Conservation (phyloP, 2,888 invertebrate genomes). For the Parnassius apollo region DNA sequence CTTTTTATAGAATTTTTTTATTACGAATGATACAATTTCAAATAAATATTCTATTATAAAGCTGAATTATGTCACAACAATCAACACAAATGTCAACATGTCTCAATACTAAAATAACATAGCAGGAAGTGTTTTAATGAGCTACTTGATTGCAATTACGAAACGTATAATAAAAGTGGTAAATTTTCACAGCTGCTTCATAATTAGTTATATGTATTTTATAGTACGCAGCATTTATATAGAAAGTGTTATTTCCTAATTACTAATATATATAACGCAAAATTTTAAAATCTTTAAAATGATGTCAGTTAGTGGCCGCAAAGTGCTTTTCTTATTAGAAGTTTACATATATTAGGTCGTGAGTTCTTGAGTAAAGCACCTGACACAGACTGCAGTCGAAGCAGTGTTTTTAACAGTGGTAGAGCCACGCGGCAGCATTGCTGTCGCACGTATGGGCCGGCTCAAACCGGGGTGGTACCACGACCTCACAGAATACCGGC, state of each 20-base stretch:
- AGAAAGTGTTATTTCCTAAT: neutral
- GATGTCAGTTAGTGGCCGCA: neutral
- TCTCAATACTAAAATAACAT: constrained; percentile 4
- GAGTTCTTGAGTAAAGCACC: constrained; percentile 48
- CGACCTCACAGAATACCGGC: too few relatives aligned
- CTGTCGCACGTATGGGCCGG: too few relatives aligned
- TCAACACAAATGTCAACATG: constrained; percentile 7
- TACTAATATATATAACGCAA: neutral
- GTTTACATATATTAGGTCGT: constrained; percentile 5
- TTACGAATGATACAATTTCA: neutral
- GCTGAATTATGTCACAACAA: constrained; percentile 19
- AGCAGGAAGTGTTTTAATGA: constrained; percentile 14
- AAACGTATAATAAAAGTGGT: constrained; percentile 17
- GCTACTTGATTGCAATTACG: constrained; percentile 10
- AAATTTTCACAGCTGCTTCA: constrained; percentile 19
- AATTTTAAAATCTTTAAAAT: constrained; percentile 15
- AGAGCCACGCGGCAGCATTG: too few relatives aligned
- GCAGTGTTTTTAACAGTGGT: too few relatives aligned
- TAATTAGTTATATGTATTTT: neutral
- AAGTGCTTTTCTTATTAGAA: neutral
- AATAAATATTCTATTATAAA: constrained; percentile 3
- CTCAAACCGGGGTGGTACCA: too few relatives aligned
- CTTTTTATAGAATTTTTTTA: constrained; percentile 37
- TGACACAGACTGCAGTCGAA: constrained; percentile 41
- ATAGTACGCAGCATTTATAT: too few relatives aligned